A percentile compares a stretch with the other conserved stretches of the same genome.
These are phyloP conservation scores for Bolborhynchus lineola DNA, from an alignment of 2,113 vertebrate species.

Conservation along the genomic window DNA sequence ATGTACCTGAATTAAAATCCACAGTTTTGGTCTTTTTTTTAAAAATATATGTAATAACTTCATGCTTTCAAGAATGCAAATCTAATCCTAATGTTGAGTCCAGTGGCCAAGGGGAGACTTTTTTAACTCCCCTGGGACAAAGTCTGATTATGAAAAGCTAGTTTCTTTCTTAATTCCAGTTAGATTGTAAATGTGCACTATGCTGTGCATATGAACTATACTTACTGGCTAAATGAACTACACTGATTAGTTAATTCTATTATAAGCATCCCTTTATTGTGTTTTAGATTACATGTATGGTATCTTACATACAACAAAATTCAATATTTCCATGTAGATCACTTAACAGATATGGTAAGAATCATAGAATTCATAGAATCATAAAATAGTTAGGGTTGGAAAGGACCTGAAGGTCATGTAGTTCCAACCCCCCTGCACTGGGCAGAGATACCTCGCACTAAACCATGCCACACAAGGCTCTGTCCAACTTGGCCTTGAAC, in stretches of 20 bases:
- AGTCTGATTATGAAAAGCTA: background rate
- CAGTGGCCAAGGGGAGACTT: background rate
- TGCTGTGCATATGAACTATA: background rate
- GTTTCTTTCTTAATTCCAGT: background rate
- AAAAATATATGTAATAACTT: background rate
- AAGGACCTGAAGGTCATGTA: too few relatives aligned
- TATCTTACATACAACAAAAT: background rate
- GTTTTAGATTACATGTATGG: background rate
- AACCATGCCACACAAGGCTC: too few relatives aligned
- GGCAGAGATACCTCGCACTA: too few relatives aligned
- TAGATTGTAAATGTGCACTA: fast-evolving
- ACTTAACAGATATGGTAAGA: background rate
- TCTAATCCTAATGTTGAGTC: background rate
- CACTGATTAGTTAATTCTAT: background rate
- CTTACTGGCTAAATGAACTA: background rate
- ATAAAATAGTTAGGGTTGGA: too few relatives aligned
- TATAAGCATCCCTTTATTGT: background rate
- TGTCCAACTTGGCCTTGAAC: too few relatives aligned
- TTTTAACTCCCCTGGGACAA: background rate
- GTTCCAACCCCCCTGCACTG: too few relatives aligned
- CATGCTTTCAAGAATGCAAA: background rate
- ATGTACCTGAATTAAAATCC: background rate
- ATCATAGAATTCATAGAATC: too few relatives aligned
- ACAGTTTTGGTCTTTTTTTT: background rate
- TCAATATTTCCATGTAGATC: background rate